Percentiles rank a stretch among this genome's conserved stretches.
Conservation (phyloP, 2,888 invertebrate genomes). For the Dryococelus australis region DNA sequence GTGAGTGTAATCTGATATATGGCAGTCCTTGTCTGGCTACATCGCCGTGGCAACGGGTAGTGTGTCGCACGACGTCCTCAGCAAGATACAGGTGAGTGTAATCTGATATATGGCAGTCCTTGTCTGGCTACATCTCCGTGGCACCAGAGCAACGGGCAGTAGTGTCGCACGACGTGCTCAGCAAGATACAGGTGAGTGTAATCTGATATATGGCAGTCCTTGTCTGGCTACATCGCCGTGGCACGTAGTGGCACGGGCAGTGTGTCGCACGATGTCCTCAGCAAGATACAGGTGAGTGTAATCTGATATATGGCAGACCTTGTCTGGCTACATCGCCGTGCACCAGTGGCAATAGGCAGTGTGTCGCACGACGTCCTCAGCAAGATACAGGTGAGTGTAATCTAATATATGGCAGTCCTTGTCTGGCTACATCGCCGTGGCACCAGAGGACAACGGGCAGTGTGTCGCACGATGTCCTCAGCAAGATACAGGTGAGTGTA, state of each 20-base stretch:
- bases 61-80: slow-evolving; percentile 34
- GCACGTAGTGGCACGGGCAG: slow-evolving; percentile 56
- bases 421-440: slow-evolving; percentile 58
- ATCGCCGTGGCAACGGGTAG: slow-evolving; percentile 57
- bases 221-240: slow-evolving; percentile 58
- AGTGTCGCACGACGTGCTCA: slow-evolving; percentile 34
- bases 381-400: slow-evolving; percentile 38
- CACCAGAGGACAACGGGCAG: slow-evolving; percentile 55
- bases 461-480: slow-evolving; percentile 34
- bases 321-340: slow-evolving; percentile 58
- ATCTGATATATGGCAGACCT: too few species aligned
- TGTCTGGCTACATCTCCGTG: slow-evolving; percentile 58
- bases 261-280: slow-evolving; percentile 34
- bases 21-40: slow-evolving; percentile 55
- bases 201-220: too few species aligned
- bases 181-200: slow-evolving; percentile 38
- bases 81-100: slow-evolving; percentile 38
- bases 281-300: slow-evolving; percentile 38
- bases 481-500: slow-evolving; percentile 38
- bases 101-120: too few species aligned
- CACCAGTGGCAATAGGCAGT: slow-evolving; percentile 55
- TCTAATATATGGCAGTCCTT: slow-evolving; percentile 53
- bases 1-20: too few species aligned
- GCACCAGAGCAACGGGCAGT: slow-evolving; percentile 56
- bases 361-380: slow-evolving; percentile 34